A percentile compares a stretch with the other conserved stretches of the same genome.
These are phyloP conservation scores for Hydraecia micacea DNA, from an alignment of 2,888 invertebrate species.

Conservation along the genomic window DNA sequence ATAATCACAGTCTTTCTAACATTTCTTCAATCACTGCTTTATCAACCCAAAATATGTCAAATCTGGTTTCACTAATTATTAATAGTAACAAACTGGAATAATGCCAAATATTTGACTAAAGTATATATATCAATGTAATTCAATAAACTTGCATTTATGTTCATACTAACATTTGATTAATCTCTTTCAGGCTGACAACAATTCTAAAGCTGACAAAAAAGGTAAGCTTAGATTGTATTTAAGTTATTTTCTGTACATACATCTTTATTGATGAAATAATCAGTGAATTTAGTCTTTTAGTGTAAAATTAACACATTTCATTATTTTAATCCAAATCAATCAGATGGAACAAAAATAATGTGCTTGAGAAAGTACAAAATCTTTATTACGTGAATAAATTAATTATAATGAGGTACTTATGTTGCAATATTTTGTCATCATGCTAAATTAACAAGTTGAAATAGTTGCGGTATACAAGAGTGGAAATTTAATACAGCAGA, in stretches of 20 bases:
- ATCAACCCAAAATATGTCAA: slow-evolving; percentile 28
- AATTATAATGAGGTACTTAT: slow-evolving; percentile 26
- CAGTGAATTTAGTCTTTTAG: slow-evolving; percentile 28
- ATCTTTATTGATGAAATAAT: slow-evolving; percentile 4
- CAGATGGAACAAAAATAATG: slow-evolving; percentile 25
- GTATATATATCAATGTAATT: slow-evolving; percentile 13
- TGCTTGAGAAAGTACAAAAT: slow-evolving; percentile 25
- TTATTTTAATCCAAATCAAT: slow-evolving; percentile 33
- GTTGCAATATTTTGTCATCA: slow-evolving; percentile 53
- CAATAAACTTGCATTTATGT: slow-evolving; percentile 25
- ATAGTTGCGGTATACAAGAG: slow-evolving; percentile 61
- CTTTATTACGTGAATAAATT: slow-evolving; percentile 39
- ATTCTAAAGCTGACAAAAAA: slow-evolving; percentile 87
- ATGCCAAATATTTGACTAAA: slow-evolving; percentile 69
- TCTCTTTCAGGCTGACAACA: slow-evolving; percentile 90
- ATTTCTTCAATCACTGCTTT: slow-evolving; percentile 24
- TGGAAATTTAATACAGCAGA: slow-evolving; percentile 61
- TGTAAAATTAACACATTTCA: slow-evolving; percentile 9
- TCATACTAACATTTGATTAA: slow-evolving; percentile 54
- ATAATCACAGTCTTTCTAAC: slow-evolving; percentile 51
- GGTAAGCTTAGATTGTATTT: slow-evolving; percentile 82
- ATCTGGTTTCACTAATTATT: slow-evolving; percentile 61
- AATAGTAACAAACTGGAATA: slow-evolving; percentile 69
- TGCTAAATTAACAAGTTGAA: slow-evolving; percentile 43
- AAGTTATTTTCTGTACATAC: slow-evolving; percentile 27